Conservation (phyloP, 2,888 invertebrate genomes). For the Galerucella pusilla region DNA sequence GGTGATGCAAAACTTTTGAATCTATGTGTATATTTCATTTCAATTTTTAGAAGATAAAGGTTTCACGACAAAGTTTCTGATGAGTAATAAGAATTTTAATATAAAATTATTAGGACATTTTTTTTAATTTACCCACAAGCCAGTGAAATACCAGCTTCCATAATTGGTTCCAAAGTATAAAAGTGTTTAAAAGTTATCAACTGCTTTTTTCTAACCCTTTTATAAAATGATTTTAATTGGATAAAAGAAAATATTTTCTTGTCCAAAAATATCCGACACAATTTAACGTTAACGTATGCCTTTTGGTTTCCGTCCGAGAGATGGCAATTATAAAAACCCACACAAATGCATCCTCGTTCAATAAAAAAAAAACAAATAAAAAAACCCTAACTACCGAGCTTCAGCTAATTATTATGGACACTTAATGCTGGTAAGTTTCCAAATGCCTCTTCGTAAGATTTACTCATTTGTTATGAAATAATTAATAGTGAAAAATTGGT, state of each 20-base stretch:
- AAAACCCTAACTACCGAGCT: conserved; percentile 15
- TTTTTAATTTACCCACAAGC: too few relatives aligned
- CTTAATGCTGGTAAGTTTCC: conserved; percentile 42
- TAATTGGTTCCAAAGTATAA: too few relatives aligned
- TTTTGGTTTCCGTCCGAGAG: conserved; percentile 8
- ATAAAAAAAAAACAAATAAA: conserved; percentile 7
- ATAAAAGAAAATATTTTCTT: background rate
- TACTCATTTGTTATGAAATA: conserved; percentile 37
- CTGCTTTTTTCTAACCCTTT: too few relatives aligned
- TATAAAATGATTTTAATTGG: background rate
- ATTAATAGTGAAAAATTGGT: conserved; percentile 41
- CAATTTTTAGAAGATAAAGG: too few relatives aligned
- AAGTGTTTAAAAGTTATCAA: too few relatives aligned
- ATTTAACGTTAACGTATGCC: conserved; percentile 7
- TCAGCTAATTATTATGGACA: conserved; percentile 36
- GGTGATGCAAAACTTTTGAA: too few relatives aligned
- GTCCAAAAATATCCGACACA: background rate
- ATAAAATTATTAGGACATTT: too few relatives aligned
- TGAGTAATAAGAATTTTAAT: too few relatives aligned
- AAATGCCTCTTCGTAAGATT: conserved; percentile 36
- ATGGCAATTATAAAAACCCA: conserved; percentile 17
- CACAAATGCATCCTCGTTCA: background rate
- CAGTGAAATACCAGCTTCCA: too few relatives aligned
- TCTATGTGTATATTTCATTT: background rate
- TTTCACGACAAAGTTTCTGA: too few relatives aligned